Evolutionary conservation across 2,888 invertebrate genomes (phyloP).

Genomic region (Unio pictorum): DNA sequence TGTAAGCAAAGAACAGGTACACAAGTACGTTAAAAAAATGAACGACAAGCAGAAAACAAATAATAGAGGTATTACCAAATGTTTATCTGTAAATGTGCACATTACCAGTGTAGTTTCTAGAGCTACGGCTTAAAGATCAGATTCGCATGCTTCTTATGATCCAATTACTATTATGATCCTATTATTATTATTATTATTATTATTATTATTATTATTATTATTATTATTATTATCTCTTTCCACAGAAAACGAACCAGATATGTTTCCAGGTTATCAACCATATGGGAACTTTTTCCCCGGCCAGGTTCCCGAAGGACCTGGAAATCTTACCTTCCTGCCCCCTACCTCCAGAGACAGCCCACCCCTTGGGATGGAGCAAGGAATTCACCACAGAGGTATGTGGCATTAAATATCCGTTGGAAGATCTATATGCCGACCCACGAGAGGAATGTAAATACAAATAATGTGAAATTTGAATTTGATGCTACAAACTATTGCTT

Average conservation of each 20-base stretch:
- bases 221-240: conserved; percentile 10
- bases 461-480: too few relatives aligned
- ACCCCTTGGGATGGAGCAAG: conserved; percentile 45
- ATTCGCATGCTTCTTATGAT: too few relatives aligned
- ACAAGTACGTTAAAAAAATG: too few relatives aligned
- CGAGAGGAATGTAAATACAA: background rate
- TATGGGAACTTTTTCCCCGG: conserved; percentile 58
- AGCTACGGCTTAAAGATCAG: too few relatives aligned
- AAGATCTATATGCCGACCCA: background rate
- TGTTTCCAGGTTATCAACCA: conserved; percentile 56
- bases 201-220: background rate
- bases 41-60: too few relatives aligned
- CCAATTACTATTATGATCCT: too few relatives aligned
- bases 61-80: too few relatives aligned
- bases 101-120: too few relatives aligned
- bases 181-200: too few relatives aligned
- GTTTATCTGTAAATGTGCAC: too few relatives aligned
- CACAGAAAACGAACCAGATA: conserved; percentile 59
- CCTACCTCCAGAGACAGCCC: conserved; percentile 47
- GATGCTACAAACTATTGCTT: too few relatives aligned
- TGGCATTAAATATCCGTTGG: background rate
- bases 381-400: conserved; percentile 44
- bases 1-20: too few relatives aligned
- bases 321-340: conserved; percentile 47
- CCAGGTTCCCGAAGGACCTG: conserved; percentile 50